Base-by-base conservation (phyloP, 2,888 invertebrate genomes). In the Diabrotica balteata region DNA sequence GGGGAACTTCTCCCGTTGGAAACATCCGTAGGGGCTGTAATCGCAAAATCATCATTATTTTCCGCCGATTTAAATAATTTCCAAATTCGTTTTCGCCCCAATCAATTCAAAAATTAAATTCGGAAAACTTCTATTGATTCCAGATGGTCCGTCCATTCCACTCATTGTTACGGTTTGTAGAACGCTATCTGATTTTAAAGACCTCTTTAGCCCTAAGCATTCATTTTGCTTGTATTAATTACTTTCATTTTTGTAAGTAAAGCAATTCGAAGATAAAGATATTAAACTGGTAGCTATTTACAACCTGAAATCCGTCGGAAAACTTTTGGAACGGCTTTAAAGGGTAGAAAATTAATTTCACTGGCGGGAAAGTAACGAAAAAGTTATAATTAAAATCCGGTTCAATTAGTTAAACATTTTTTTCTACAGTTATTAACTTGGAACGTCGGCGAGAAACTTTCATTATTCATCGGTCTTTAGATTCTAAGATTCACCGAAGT, bases 351-450 rank as follows among this genome's bases (percentile, higher is more conserved):
- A 63, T 63, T 63, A 63, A 63, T 63, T 63, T 63, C 44, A 58
- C 51, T 44, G 17, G 17, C 44, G 51, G 11, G 51, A 50, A 42
- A 22, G 43, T n/a, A 45, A 50, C 47, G 63, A 63, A 63, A 63
- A 63, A 63, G 58, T 63, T 58, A 63, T 63, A 63, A 58, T 63
- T 63, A 63, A 63, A 63, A 63, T 63, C 58, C 10, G 50, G 11
- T 57, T 57, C 50, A 63, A 63, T 63, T 63, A 58, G 63, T 58
- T 50, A 52, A 51, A 52, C 50, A 51, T 55, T 55, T 63, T 22
- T 63, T 55, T 22, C 22, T 10, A 9, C 17, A 4, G 17, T 50
- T 43, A 60, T 60, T 44, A 60, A 44, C 46, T 60, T 43, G 4
- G 47, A 47, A 47, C 6, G 47, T 47, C 10, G 10, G 9, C 8